phyloP scores from a whole-genome alignment of 2,888 invertebrate genomes.

The Amiota mariae region DNA sequence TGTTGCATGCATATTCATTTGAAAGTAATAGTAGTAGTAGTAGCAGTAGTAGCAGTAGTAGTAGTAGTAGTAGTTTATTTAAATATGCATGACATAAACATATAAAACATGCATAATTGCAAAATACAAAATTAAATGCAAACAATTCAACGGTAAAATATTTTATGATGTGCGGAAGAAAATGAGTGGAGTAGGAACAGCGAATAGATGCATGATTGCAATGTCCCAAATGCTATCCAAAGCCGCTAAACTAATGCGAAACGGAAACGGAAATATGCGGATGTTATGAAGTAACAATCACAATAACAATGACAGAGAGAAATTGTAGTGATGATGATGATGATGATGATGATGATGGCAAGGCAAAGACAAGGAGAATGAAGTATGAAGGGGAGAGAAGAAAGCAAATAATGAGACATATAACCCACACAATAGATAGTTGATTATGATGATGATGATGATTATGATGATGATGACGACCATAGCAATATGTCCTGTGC shows the following conservation, averaged over 20 bases:
- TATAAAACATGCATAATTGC: background rate
- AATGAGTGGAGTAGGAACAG: background rate
- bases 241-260: slow-evolving; percentile 55
- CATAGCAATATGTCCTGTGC: background rate
- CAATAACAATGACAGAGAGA: background rate
- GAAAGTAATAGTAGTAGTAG: too few relatives aligned
- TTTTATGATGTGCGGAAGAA: slow-evolving; percentile 40
- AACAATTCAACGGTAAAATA: slow-evolving; percentile 53
- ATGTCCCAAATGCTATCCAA: background rate
- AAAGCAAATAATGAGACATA: background rate
- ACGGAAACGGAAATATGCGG: slow-evolving; percentile 63
- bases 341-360: background rate
- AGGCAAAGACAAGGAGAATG: too few relatives aligned
- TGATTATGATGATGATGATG: background rate
- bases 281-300: slow-evolving; percentile 21
- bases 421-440: too few relatives aligned
- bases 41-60: too few relatives aligned
- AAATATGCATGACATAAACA: too few relatives aligned
- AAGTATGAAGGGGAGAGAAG: too few relatives aligned
- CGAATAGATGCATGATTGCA: background rate
- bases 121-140: slow-evolving; percentile 62
- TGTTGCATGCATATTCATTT: too few relatives aligned
- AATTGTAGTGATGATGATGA: background rate
- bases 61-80: too few relatives aligned
- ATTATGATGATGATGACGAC: background rate